Percentiles rank a stretch among this genome's conserved stretches.
Evolutionary conservation across 2,888 invertebrate species (phyloP).

Genomic region (Napeogenes sylphis): DNA sequence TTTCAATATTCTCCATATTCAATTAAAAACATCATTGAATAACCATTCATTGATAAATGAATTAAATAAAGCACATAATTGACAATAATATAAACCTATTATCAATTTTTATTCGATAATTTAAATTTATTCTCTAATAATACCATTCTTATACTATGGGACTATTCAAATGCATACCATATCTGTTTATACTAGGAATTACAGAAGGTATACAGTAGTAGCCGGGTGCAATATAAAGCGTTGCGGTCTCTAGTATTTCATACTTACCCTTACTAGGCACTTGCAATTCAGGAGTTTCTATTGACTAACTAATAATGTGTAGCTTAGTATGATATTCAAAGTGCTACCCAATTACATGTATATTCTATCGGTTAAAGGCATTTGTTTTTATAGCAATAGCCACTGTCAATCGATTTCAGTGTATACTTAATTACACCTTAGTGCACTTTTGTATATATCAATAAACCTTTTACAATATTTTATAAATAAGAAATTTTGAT

Average conservation of each 20-base stretch:
- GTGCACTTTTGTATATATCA: too few species aligned
- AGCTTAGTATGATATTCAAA: constrained; percentile 27
- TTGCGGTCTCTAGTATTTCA: constrained; percentile 40
- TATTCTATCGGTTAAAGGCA: constrained; percentile 6
- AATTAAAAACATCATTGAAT: neutral
- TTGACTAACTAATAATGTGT: constrained; percentile 25
- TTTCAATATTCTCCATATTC: neutral
- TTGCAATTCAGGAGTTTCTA: constrained; percentile 45
- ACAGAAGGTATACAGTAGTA: constrained; percentile 6
- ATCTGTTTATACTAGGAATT: constrained; percentile 7
- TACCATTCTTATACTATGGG: neutral
- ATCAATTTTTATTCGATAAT: too few species aligned
- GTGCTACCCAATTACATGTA: constrained; percentile 13
- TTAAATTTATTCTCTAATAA: neutral
- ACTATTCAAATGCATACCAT: neutral
- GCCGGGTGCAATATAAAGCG: constrained; percentile 9
- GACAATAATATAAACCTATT: too few species aligned
- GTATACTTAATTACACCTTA: too few species aligned
- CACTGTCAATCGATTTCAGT: neutral
- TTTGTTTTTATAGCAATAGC: constrained; percentile 12
- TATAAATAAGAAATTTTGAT: too few species aligned
- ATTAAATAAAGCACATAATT: neutral
- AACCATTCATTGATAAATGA: neutral
- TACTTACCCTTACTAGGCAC: constrained; percentile 45
- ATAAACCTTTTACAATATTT: too few species aligned